Base-by-base conservation (phyloP, 2,888 invertebrate species). In the Lissonota sp. region DNA sequence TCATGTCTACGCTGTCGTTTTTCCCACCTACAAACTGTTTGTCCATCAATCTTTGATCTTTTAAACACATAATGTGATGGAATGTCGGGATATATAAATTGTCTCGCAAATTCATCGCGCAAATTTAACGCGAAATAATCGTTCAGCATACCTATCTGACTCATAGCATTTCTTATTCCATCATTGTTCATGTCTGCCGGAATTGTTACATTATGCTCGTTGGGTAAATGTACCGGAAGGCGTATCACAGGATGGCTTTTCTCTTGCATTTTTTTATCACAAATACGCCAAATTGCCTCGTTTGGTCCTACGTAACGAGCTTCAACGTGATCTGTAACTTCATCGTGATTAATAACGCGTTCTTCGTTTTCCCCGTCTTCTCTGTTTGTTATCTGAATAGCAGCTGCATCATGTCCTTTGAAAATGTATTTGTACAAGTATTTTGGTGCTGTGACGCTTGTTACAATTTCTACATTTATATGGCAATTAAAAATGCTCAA, bases 381-480 rank as follows among this genome's bases (percentile, higher is more conserved):
- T 26, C 26, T 26, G 3, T 26, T 26, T 26, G 26, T 26, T 1
- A 26, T 3, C 26, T 26, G 62, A 16, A 86, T 70, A 6, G 75
- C 71, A 5, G 79, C 85, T 67, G 74, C 74, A 79, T 85, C 85
- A 64, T 76, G 80, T 10, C 84, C 85, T 80, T 87, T 86, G 40
- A 82, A 85, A 58, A 74, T 78, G 77, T 26, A 26, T 3, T 26
- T 26, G 26, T 26, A 26, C 26, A 26, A 3, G 3, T 26, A 26
- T 3, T 26, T 86, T 77, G 86, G 88, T 84, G 63, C 78, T 67
- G 71, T 82, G 4, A 86, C 76, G 39, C 83, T 82, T 26, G 82
- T 78, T 63, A 86, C 86, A 42, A 86, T 74, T 81, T 88, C 85
- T 39, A 87, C 85, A 73, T 26, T 26, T 2, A 26, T 26, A 3